Conservation (phyloP, 2,113 vertebrate genomes). For the Monarcha castaneiventris region DNA sequence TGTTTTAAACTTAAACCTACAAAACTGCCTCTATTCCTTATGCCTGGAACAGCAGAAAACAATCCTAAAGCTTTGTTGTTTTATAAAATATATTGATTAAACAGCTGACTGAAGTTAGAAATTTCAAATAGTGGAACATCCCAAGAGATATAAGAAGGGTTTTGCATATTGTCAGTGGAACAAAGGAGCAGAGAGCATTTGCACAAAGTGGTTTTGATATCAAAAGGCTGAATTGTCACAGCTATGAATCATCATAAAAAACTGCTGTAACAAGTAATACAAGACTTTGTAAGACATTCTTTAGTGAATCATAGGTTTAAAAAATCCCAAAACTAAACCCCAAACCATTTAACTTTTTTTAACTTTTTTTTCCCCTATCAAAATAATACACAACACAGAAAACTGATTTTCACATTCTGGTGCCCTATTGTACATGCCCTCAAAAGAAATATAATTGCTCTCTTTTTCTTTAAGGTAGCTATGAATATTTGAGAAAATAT, state of each 20-base stretch:
- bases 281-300: background rate
- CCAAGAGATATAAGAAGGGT: background rate
- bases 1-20: conserved; percentile 19
- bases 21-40: background rate
- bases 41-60: background rate
- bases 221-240: conserved; percentile 25
- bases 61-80: background rate
- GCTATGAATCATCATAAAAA: conserved; percentile 21
- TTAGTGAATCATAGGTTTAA: background rate
- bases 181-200: background rate
- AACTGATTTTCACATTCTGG: background rate
- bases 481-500: background rate
- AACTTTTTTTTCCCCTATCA: background rate
- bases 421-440: background rate
- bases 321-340: background rate
- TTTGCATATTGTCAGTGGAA: background rate
- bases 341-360: conserved; percentile 3
- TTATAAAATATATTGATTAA: background rate
- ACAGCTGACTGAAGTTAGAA: background rate
- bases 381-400: background rate
- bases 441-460: background rate
- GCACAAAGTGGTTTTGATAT: conserved; percentile 32
- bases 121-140: background rate
- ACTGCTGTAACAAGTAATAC: background rate
- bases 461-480: background rate